A percentile compares a stretch with the other conserved stretches of the same genome.
Conservation (phyloP, 2,888 invertebrate species). For the Zele albiditarsus region DNA sequence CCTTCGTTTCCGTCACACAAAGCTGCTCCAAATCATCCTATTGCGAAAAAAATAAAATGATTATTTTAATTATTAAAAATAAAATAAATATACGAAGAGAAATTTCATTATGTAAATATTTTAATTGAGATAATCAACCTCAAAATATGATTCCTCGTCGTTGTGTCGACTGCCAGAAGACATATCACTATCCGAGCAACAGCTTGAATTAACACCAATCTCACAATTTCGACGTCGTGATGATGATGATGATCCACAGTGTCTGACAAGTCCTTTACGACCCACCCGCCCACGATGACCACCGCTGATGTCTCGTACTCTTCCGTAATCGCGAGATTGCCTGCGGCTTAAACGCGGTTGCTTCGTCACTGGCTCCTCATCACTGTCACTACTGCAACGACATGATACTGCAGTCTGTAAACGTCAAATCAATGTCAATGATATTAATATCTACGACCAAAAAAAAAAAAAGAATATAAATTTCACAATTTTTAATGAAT, state of each 20-base stretch:
- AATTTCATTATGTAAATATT: slow-evolving; percentile 15
- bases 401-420: slow-evolving; percentile 77
- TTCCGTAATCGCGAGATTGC: slow-evolving; percentile 58
- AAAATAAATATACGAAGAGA: neutral
- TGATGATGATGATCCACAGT: slow-evolving; percentile 44
- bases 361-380: slow-evolving; percentile 85
- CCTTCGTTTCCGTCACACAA: slow-evolving; percentile 67
- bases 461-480: neutral
- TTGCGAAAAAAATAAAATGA: slow-evolving; percentile 4
- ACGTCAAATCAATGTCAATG: slow-evolving; percentile 47
- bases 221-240: slow-evolving; percentile 50
- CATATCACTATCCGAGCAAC: slow-evolving; percentile 68
- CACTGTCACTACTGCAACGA: slow-evolving; percentile 78
- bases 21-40: slow-evolving; percentile 71
- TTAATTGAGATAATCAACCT: slow-evolving; percentile 59
- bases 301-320: slow-evolving; percentile 54
- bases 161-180: slow-evolving; percentile 66
- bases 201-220: slow-evolving; percentile 45
- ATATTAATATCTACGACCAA: slow-evolving; percentile 1
- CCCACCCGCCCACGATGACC: slow-evolving; percentile 49
- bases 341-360: slow-evolving; percentile 78
- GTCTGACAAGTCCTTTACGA: slow-evolving; percentile 46
- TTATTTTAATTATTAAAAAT: slow-evolving; percentile 11
- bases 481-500: neutral
- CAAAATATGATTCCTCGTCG: slow-evolving; percentile 72